A percentile compares a stretch with the other conserved stretches of the same genome.
These are phyloP conservation scores for Yponomeuta malinellus DNA, from an alignment of 2,888 invertebrate genomes.

Conservation along the genomic window DNA sequence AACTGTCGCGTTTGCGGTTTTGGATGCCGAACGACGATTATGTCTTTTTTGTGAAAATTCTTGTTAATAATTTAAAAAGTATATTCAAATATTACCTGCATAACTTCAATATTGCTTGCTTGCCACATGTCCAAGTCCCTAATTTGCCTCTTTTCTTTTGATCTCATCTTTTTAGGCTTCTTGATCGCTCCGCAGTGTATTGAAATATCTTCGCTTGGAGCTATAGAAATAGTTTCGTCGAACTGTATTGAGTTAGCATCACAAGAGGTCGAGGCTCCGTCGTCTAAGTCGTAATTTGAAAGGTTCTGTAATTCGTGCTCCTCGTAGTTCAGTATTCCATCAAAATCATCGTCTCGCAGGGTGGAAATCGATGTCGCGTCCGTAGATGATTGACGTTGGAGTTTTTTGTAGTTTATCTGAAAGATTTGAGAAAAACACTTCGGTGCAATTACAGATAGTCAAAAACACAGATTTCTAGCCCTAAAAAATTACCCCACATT, in stretches of 20 bases:
- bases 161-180: slow-evolving; percentile 47
- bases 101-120: slow-evolving; percentile 57
- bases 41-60: no score
- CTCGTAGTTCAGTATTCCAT: slow-evolving; percentile 20
- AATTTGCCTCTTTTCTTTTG: slow-evolving; percentile 40
- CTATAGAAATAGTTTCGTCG: slow-evolving; percentile 44
- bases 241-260: slow-evolving; percentile 48
- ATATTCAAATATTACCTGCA: slow-evolving; percentile 40
- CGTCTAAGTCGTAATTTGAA: slow-evolving; percentile 19
- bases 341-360: slow-evolving; percentile 32
- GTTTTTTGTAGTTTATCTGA: slow-evolving; percentile 45
- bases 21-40: no score
- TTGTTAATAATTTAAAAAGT: no score
- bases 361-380: slow-evolving; percentile 46
- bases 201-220: slow-evolving; percentile 50
- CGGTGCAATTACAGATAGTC: no score
- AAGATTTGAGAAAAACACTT: background rate
- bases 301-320: background rate
- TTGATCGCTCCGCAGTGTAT: slow-evolving; percentile 53
- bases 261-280: slow-evolving; percentile 50
- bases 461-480: no score
- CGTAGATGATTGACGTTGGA: slow-evolving; percentile 38
- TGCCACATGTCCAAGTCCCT: slow-evolving; percentile 64
- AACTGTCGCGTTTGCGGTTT: no score
- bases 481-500: no score